phyloP scores from a whole-genome alignment of 2,888 invertebrate genomes.

The Acanthosepion pharaonis region DNA sequence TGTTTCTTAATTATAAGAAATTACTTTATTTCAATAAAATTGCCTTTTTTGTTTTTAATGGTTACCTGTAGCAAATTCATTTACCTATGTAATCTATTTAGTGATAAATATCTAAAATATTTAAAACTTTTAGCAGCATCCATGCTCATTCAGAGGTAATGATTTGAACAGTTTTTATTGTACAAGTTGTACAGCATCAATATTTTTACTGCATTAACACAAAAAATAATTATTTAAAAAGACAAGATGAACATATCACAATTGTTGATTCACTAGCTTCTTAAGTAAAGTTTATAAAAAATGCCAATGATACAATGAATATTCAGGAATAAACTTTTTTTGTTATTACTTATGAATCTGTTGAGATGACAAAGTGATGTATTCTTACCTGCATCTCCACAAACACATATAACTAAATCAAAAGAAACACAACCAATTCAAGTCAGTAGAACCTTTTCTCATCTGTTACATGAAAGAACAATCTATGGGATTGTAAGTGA shows the following conservation, averaged over 20 bases:
- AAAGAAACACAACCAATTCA: neutral
- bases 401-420: neutral
- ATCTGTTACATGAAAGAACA: neutral
- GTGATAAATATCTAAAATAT: no score
- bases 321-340: neutral
- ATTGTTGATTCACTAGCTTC: neutral
- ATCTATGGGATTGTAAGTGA: neutral
- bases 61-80: no score
- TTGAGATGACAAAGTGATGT: neutral
- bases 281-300: neutral
- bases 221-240: no score
- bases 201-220: no score
- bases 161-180: no score
- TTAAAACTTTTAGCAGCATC: no score
- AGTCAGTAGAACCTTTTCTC: neutral
- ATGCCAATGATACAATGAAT: neutral
- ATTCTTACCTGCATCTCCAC: slow-evolving; percentile 14
- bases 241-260: neutral
- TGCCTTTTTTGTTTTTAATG: no score
- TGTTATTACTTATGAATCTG: neutral
- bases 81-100: no score
- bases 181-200: no score
- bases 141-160: no score
- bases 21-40: neutral
- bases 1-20: neutral